Evolutionary conservation across 2,113 vertebrate genomes (phyloP), one percentile per base, ranked within the genome.

Genomic region (Ramphastos sulfuratus): DNA sequence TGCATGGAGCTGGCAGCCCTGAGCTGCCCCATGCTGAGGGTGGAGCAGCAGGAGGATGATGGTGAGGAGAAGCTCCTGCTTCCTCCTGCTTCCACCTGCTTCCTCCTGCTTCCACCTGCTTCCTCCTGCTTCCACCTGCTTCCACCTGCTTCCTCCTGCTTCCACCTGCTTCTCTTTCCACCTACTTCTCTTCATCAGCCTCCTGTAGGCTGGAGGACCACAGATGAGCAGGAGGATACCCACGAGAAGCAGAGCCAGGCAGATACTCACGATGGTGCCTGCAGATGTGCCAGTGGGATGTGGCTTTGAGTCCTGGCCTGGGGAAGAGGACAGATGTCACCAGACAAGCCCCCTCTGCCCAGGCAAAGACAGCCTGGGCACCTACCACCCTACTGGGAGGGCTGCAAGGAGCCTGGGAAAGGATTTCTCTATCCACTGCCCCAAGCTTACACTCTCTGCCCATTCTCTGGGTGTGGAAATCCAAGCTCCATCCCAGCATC

Each of bases 101-200:
- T 48, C 17, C 46, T 19, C 44, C 44, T 18, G 9, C 18, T 9
- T 19, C 46, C 18, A 19, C 17, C 46, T 48, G 6, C 46, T 19
- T 46, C 44, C 17, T 7, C 44, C 15, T 46, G 15, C 44, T 46
- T 46, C 44, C 37, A 37, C 44, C 15, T 44, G 15, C 44, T 46
- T 18, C 16, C 16, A 46, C 44, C 44, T 37, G 7, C 37, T 37
- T 46, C 15, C 46, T 19, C 16, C 46, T 46, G 4, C 46, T 46
- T 19, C 16, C 48, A 21, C 48, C 48, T 48, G 18, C 48, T 23
- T 50, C 20, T 50, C 50, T 6, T 52, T 52, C 35, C 30, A 93
- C 97, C 44, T 93, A 98, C 98, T 97, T 97, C 96, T 98, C 94
- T 98, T 98, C 87, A 96, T 80, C 78, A 98, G 33, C 63, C 93